These are phyloP conservation scores for Lycopodina hypogea DNA, from an alignment of 37 sponge, comb jelly and placozoan species.

Conservation along the genomic window DNA sequence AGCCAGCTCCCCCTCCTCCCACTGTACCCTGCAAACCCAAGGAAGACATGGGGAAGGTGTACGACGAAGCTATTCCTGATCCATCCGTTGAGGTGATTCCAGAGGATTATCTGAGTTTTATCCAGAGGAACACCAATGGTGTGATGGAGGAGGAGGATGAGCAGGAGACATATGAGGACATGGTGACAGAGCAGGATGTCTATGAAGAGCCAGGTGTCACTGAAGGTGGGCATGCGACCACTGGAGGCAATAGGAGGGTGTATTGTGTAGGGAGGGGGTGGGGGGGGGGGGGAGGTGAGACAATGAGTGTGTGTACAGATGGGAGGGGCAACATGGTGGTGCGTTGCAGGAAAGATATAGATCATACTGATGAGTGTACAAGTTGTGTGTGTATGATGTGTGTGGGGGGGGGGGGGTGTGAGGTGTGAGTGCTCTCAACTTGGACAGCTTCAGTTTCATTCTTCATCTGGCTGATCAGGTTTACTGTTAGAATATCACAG, in stretches of 20 bases:
- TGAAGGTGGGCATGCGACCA: not conserved
- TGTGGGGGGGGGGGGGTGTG: too few relatives aligned
- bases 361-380: too few relatives aligned
- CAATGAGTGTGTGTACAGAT: too few relatives aligned
- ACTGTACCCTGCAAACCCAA: not conserved
- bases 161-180: slow-evolving; percentile 62
- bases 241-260: not conserved
- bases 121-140: not conserved
- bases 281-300: not conserved
- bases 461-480: too few relatives aligned
- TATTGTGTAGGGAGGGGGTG: not conserved
- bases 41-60: slow-evolving; percentile 23
- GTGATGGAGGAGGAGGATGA: slow-evolving; percentile 5
- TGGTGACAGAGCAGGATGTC: slow-evolving; percentile 27
- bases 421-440: too few relatives aligned
- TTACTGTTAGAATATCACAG: too few relatives aligned
- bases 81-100: not conserved
- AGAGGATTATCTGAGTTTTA: slow-evolving; percentile 39
- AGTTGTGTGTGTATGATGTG: too few relatives aligned
- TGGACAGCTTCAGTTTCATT: too few relatives aligned
- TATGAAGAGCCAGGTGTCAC: slow-evolving; percentile 50
- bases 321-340: too few relatives aligned
- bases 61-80: slow-evolving; percentile 2
- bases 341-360: too few relatives aligned
- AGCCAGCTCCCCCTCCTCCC: slow-evolving; percentile 22